These are phyloP conservation scores for Drosophila tropicalis DNA, from an alignment of 1,140 invertebrate genomes.

Conservation along the genomic window DNA sequence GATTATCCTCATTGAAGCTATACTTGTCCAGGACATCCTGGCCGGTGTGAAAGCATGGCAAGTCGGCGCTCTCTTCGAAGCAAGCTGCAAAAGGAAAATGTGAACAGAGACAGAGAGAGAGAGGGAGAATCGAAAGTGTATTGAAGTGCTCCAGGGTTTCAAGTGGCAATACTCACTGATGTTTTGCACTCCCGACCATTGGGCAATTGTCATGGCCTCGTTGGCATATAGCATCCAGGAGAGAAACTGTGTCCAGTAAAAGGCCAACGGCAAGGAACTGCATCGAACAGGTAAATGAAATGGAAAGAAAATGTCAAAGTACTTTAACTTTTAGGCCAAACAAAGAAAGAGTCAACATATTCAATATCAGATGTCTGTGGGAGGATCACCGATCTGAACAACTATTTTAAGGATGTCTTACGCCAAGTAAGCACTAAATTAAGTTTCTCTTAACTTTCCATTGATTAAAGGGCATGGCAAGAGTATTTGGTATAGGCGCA, in stretches of 20 bases:
- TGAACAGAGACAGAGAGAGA: neutral
- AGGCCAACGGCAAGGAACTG: slow-evolving; percentile 90
- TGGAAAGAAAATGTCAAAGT: neutral
- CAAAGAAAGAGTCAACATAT: too few species aligned
- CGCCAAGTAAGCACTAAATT: too few species aligned
- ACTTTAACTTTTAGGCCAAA: neutral
- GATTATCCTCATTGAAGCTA: slow-evolving; percentile 87
- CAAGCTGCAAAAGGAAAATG: slow-evolving; percentile 86
- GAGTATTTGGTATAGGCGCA: too few species aligned
- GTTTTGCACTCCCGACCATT: slow-evolving; percentile 90
- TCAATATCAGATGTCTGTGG: too few species aligned
- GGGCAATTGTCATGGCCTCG: slow-evolving; percentile 92
- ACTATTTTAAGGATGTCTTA: too few species aligned
- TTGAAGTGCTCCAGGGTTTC: neutral
- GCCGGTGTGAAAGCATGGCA: slow-evolving; percentile 89
- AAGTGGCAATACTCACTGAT: slow-evolving; percentile 87
- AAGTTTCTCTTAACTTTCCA: too few species aligned
- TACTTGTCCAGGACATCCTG: slow-evolving; percentile 88
- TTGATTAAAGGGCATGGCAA: too few species aligned
- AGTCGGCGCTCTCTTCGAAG: slow-evolving; percentile 84
- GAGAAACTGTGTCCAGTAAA: slow-evolving; percentile 93
- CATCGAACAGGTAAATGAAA: slow-evolving; percentile 53
- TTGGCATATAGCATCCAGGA: slow-evolving; percentile 97
- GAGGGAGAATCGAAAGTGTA: neutral
- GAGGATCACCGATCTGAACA: too few species aligned